Evolutionary conservation across 1,140 invertebrate genomes (phyloP).

Genomic region (Leptinotarsa texana): DNA sequence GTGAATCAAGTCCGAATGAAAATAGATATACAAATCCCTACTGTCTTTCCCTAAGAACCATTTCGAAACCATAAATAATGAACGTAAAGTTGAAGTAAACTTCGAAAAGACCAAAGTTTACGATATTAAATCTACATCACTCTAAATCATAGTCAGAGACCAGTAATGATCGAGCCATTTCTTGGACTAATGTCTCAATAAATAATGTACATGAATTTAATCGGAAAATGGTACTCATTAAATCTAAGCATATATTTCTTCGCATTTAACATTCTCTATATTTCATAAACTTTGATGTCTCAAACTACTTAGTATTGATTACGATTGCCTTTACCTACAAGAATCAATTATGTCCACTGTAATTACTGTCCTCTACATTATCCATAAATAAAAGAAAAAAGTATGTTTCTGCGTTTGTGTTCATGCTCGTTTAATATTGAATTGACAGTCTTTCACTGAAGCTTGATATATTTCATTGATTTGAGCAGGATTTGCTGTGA

Average conservation of each 20-base stretch:
- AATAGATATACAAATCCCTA: too few relatives aligned
- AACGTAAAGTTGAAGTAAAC: slow-evolving; percentile 30
- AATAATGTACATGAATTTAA: slow-evolving; percentile 44
- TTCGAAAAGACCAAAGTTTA: slow-evolving; percentile 35
- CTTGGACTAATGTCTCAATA: slow-evolving; percentile 41
- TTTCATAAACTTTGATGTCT: slow-evolving; percentile 21
- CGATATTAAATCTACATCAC: slow-evolving; percentile 41
- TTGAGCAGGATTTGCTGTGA: background rate
- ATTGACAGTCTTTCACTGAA: background rate
- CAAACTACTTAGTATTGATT: slow-evolving; percentile 17
- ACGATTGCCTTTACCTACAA: background rate
- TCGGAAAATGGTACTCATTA: slow-evolving; percentile 46
- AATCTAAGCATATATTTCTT: slow-evolving; percentile 43
- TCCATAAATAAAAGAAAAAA: background rate
- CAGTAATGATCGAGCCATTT: slow-evolving; percentile 42
- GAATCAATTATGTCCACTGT: slow-evolving; percentile 11
- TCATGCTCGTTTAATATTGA: background rate
- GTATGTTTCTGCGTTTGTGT: slow-evolving; percentile 1
- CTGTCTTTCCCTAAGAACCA: too few relatives aligned
- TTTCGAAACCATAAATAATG: slow-evolving; percentile 36
- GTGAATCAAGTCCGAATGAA: too few relatives aligned
- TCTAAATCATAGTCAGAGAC: slow-evolving; percentile 34
- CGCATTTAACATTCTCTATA: slow-evolving; percentile 5
- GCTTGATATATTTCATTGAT: background rate
- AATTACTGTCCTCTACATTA: background rate